phyloP scores from a whole-genome alignment of 2,797 vertebrate genomes.

The Brachyrhaphis roseni region DNA sequence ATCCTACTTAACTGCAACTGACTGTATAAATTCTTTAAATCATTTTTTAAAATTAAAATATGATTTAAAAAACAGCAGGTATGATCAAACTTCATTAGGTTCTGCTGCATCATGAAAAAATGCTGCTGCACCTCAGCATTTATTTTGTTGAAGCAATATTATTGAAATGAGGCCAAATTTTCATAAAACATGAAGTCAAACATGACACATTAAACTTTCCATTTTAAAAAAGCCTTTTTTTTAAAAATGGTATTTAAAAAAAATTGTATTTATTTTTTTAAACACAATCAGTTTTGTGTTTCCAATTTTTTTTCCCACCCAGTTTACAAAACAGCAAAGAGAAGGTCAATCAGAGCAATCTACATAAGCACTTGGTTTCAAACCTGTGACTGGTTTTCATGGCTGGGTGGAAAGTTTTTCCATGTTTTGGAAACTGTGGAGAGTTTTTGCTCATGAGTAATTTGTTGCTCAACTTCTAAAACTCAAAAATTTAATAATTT shows the following conservation, averaged over 20 bases:
- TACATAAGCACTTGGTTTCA: background rate
- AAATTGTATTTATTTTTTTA: too few species aligned
- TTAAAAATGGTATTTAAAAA: too few species aligned
- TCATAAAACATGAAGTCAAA: background rate
- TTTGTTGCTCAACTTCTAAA: background rate
- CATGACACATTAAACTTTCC: background rate
- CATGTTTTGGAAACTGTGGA: background rate
- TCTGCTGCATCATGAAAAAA: background rate
- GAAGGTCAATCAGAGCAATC: background rate
- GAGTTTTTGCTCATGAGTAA: background rate
- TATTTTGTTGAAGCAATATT: background rate
- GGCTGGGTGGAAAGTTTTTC: background rate
- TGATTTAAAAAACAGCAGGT: background rate
- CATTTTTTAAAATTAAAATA: background rate
- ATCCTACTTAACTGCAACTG: background rate
- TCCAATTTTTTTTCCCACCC: background rate
- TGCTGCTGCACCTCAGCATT: background rate
- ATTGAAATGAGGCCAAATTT: background rate
- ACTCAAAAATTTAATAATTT: background rate
- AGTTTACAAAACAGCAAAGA: constrained; percentile 1
- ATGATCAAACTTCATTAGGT: background rate
- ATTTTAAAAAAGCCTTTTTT: background rate
- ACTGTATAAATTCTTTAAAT: background rate
- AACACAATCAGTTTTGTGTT: background rate
- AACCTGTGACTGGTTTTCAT: background rate